Base-by-base conservation (phyloP, 2,113 vertebrate species). In the Forbesichthys agassizii region DNA sequence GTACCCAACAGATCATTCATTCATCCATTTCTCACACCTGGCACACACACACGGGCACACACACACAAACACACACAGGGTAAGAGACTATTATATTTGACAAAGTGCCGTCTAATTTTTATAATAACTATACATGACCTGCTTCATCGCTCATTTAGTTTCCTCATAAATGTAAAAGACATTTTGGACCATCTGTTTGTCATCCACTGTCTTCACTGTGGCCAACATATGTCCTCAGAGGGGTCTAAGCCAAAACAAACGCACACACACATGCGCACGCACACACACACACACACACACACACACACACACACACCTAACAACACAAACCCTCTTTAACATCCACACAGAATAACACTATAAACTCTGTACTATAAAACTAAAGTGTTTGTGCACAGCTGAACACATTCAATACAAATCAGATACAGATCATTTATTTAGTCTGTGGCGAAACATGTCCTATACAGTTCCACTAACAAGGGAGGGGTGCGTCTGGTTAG, bases 191-290 rank as follows among this genome's bases (percentile, higher is more conserved):
- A 54, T 3, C n/a, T 60, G 58, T 71, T 68, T 65, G 36, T 0
- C 36, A 33, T 16, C 46, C 36, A 61, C 7, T 42, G 13, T 73
- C 61, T 68, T 67, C 61, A 27, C 66, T 59, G 46, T 42, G 79
- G 51, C 64, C 33, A 27, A 2, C 27, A 27, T 27, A 27, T 27
- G 27, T 27, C 27, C 27, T 27, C 27, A 14, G 48, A 49, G 71
- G 13, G 61, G 33, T 66, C 55, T 2, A 63, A 80, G 80, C 80
- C 82, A 82, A 77, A 80, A 70, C 68, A 70, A 62, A 71, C 77
- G 53, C 47, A 54, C 51, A 61, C 52, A 62, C 9, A 65, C 27
- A 0, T 58, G 63, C 52, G 61, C 1, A 13, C 18, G 48, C 20
- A 65, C 14, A 66, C 12, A 33, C 27, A 16, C 61, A 61, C 33